These are phyloP conservation scores for Dinothrombium tinctorium DNA, from an alignment of 1,140 invertebrate genomes.

Conservation along the genomic window DNA sequence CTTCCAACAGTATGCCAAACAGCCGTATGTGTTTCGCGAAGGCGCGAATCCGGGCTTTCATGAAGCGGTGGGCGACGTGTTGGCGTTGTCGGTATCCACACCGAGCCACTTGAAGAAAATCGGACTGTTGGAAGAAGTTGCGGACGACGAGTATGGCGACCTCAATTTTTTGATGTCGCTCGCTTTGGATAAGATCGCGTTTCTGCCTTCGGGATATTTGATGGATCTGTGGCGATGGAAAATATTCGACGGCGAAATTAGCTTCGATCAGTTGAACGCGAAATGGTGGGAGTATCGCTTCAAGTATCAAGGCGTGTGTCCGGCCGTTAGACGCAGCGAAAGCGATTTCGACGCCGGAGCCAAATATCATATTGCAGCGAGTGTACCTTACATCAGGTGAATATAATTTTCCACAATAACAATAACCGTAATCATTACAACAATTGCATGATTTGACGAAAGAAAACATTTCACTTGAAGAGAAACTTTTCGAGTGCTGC, in stretches of 20 bases:
- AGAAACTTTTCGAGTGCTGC: too few relatives aligned
- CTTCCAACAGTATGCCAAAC: slow-evolving; percentile 53
- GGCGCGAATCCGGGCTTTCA: slow-evolving; percentile 82
- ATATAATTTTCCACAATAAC: too few relatives aligned
- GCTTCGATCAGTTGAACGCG: slow-evolving; percentile 43
- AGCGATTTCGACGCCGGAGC: slow-evolving; percentile 60
- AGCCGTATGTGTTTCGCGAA: slow-evolving; percentile 41
- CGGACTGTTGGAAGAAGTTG: slow-evolving; percentile 30
- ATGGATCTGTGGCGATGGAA: slow-evolving; percentile 69
- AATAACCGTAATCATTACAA: too few relatives aligned
- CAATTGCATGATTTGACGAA: too few relatives aligned
- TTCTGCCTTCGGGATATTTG: slow-evolving; percentile 62
- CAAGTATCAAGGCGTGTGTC: slow-evolving; percentile 49
- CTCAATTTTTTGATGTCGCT: slow-evolving; percentile 54
- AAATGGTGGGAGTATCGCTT: slow-evolving; percentile 51
- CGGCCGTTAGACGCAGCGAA: slow-evolving; percentile 44
- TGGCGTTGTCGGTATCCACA: slow-evolving; percentile 45
- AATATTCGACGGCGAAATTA: slow-evolving; percentile 47
- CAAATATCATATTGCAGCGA: slow-evolving; percentile 59
- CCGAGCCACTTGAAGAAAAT: slow-evolving; percentile 37
- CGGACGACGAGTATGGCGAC: slow-evolving; percentile 33
- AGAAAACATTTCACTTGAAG: too few relatives aligned
- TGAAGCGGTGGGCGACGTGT: slow-evolving; percentile 63
- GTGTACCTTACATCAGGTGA: slow-evolving; percentile 51
- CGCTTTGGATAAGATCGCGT: slow-evolving; percentile 61